Conservation (phyloP, 2,113 vertebrate species). For the Chroicocephalus ridibundus region DNA sequence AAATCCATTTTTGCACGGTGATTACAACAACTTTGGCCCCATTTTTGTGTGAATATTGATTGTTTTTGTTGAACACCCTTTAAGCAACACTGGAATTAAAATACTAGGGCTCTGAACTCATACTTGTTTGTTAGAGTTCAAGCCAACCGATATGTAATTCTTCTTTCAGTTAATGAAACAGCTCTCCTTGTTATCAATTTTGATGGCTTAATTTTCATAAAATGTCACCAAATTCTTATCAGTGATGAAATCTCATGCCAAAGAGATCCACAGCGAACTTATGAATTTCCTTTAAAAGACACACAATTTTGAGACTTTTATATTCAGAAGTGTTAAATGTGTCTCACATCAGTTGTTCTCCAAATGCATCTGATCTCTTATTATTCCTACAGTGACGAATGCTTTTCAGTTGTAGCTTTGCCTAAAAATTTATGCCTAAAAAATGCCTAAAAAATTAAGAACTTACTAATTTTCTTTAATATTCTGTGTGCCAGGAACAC, state of each 20-base stretch:
- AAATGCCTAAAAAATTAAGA: neutral
- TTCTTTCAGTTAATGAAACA: neutral
- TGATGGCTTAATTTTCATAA: neutral
- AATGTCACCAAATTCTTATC: neutral
- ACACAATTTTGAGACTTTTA: neutral
- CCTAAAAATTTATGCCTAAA: neutral
- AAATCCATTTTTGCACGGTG: neutral
- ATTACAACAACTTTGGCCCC: neutral
- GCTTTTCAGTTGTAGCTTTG: neutral
- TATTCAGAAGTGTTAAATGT: neutral
- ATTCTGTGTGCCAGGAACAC: neutral
- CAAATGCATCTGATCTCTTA: neutral
- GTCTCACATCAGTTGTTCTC: neutral
- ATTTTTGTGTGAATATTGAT: neutral
- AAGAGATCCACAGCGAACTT: neutral
- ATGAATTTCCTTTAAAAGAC: neutral
- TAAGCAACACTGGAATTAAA: neutral
- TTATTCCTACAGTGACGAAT: neutral
- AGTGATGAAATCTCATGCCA: neutral
- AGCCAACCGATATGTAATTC: fast-evolving
- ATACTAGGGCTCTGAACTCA: neutral
- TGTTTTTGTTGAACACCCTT: neutral
- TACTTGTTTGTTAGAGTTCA: neutral
- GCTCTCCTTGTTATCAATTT: neutral
- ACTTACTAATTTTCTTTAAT: neutral